phyloP scores from a whole-genome alignment of 2,888 invertebrate species.

The Monochamus alternatus region DNA sequence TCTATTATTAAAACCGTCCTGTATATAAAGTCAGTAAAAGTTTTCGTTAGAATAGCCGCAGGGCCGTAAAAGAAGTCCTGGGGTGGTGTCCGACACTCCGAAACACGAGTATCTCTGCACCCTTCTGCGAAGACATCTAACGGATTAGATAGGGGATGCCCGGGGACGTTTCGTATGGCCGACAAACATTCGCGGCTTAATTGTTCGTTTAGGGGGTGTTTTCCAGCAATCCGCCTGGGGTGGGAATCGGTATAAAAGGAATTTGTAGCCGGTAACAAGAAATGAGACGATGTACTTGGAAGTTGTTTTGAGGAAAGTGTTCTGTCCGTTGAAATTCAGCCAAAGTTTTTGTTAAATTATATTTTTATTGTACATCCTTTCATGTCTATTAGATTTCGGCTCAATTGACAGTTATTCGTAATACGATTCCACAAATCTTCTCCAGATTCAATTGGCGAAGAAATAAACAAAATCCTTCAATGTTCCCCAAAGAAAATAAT shows the following conservation, averaged over 20 bases:
- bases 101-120: constrained; percentile 1
- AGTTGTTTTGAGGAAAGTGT: background rate
- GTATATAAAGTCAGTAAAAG: too few species aligned
- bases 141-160: constrained; percentile 14
- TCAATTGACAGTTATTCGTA: too few species aligned
- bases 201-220: constrained; percentile 6
- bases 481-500: too few species aligned
- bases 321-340: too few species aligned
- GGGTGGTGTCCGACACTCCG: constrained; percentile 12
- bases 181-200: constrained; percentile 16
- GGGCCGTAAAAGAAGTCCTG: constrained; percentile 9
- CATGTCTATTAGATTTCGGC: too few species aligned
- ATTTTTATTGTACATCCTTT: too few species aligned
- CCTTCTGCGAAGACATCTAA: constrained; percentile 7
- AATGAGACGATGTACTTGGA: background rate
- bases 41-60: background rate
- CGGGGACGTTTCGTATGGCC: background rate
- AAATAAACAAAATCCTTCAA: too few species aligned
- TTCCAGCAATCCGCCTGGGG: background rate
- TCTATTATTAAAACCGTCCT: too few species aligned
- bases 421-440: too few species aligned
- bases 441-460: too few species aligned
- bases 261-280: background rate
- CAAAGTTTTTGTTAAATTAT: too few species aligned
- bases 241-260: background rate